Base-by-base conservation (phyloP, 2,888 invertebrate species). In the Drosophila conformis region DNA sequence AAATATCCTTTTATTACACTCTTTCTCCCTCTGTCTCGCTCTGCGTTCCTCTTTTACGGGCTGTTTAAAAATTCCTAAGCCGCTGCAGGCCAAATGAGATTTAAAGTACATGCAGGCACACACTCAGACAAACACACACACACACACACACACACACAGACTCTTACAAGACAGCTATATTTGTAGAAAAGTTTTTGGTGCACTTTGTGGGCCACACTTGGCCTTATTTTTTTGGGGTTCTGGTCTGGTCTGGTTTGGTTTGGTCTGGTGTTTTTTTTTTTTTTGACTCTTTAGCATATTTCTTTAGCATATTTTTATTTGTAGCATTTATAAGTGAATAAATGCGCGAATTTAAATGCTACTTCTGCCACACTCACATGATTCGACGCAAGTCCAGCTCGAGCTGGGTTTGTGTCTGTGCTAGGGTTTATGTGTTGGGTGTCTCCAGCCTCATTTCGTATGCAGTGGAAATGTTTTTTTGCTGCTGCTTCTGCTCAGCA, bases 261-360 rank as follows among this genome's bases (percentile, higher is more conserved):
- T 61, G 69, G 72, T 66, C 69, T 69, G 71, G 59, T 61, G 59
- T 21, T 21, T 42, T 21, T 40, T 38, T 46, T 46, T 42, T 42
- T 46, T 25, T 70, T 67, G 69, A 60, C 90, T 82, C 78, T 87
- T 87, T 83, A 84, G 87, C 90, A 89, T 83, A 87, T 87, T 87
- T 69, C 74, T 71, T 75, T 71, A 79, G 86, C 83, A 83, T 89
- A 82, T 89, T 88, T 89, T 88, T 82, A 78, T 87, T 88, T 86
- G 86, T 83, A 83, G 76, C 87, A 87, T 89, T 87, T 85, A 87
- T 89, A 87, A 87, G 89, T 87, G 89, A 87, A 87, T 87, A 87
- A 89, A 81, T 89, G 90, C 86, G 88, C 83, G 86, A 81, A 89
- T 89, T 89, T 88, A 89, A 87, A 83, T 88, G 83, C 85, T 83